A percentile compares a stretch with the other conserved stretches of the same genome.
These are phyloP conservation scores for Hypomecis atomaria DNA, from an alignment of 2,888 invertebrate genomes.

Conservation along the genomic window DNA sequence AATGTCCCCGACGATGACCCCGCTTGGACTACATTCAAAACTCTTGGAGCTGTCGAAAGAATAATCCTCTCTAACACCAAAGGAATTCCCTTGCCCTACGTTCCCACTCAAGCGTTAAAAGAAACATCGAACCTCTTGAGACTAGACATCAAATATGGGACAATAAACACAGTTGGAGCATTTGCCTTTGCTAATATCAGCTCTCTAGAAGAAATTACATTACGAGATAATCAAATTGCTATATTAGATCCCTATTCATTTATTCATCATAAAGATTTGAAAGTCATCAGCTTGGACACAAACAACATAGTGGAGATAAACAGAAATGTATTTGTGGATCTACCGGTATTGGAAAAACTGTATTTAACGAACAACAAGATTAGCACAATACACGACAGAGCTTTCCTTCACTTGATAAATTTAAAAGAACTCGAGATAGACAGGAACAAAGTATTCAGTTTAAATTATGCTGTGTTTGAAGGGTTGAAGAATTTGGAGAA, in stretches of 20 bases:
- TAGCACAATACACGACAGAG: slow-evolving; percentile 92
- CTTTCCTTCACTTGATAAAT: slow-evolving; percentile 88
- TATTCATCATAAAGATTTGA: slow-evolving; percentile 87
- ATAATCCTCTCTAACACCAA: slow-evolving; percentile 88
- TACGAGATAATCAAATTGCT: slow-evolving; percentile 88
- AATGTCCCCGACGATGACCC: slow-evolving; percentile 84
- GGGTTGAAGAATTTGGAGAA: slow-evolving; percentile 88
- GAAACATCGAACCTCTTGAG: slow-evolving; percentile 82
- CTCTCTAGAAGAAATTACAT: slow-evolving; percentile 85
- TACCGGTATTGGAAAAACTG: slow-evolving; percentile 88
- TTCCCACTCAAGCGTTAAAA: slow-evolving; percentile 87
- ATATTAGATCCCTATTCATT: slow-evolving; percentile 87
- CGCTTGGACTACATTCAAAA: slow-evolving; percentile 87
- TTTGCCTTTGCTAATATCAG: slow-evolving; percentile 90
- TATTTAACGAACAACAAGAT: slow-evolving; percentile 94
- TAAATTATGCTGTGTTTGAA: slow-evolving; percentile 90
- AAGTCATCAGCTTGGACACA: slow-evolving; percentile 87
- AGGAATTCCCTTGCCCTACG: slow-evolving; percentile 86
- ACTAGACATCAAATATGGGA: slow-evolving; percentile 88
- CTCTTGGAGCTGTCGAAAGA: slow-evolving; percentile 85
- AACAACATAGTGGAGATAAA: slow-evolving; percentile 90
- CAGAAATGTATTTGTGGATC: slow-evolving; percentile 88
- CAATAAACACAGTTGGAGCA: slow-evolving; percentile 86
- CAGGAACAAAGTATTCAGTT: slow-evolving; percentile 88
- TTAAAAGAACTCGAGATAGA: slow-evolving; percentile 92